These are phyloP conservation scores for Eupristina koningsbergeri DNA, from an alignment of 1,140 invertebrate genomes.

Conservation along the genomic window DNA sequence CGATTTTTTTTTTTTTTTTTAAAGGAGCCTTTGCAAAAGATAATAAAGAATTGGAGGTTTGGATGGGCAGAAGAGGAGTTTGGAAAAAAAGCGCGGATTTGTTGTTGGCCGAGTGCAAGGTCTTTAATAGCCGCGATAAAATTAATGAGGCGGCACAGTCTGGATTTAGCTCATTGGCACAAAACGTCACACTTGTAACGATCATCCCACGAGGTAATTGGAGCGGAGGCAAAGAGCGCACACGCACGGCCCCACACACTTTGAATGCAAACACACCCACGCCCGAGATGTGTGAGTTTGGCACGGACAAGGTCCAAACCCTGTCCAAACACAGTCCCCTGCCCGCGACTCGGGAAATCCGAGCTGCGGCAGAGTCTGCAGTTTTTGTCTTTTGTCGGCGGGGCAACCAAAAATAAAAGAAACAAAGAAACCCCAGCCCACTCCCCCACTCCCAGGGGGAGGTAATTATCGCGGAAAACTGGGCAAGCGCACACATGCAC, in stretches of 20 bases:
- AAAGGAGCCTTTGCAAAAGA: background rate
- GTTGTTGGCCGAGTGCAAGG: background rate
- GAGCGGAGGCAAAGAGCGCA: background rate
- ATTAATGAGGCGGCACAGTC: background rate
- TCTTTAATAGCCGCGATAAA: constrained; percentile 10
- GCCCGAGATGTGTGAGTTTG: background rate
- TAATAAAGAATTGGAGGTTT: background rate
- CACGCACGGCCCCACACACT: background rate
- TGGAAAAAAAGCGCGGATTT: background rate
- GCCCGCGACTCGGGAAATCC: constrained; percentile 12
- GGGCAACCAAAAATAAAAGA: too few relatives aligned
- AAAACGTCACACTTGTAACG: constrained; percentile 7
- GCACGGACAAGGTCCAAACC: background rate
- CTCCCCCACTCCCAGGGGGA: constrained; percentile 24
- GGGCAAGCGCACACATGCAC: constrained; percentile 6
- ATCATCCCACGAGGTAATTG: constrained; percentile 19
- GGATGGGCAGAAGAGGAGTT: background rate
- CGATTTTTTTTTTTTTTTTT: background rate
- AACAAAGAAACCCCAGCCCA: too few relatives aligned
- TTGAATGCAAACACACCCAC: background rate
- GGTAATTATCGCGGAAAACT: constrained; percentile 54
- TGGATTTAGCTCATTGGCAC: constrained; percentile 31
- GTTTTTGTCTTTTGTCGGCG: too few relatives aligned
- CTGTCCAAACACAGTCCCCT: too few relatives aligned
- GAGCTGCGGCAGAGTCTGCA: background rate